phyloP scores from a whole-genome alignment of 2,888 invertebrate genomes.

The Noctua janthina region DNA sequence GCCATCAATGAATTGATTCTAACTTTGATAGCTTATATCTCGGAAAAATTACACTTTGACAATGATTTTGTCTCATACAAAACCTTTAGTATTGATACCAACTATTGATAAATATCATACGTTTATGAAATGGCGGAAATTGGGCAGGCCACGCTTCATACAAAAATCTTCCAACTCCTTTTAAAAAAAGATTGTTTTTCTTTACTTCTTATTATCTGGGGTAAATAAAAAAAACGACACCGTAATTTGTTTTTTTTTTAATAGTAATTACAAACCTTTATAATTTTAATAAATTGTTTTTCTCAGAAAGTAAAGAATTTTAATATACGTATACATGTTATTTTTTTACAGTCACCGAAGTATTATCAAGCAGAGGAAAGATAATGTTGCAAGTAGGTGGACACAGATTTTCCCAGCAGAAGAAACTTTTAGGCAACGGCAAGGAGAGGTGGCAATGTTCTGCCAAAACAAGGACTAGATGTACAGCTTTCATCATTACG shows the following conservation, averaged over 20 bases:
- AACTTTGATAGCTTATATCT: too few relatives aligned
- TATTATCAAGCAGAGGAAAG: slow-evolving; percentile 34
- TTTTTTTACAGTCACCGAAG: slow-evolving; percentile 35
- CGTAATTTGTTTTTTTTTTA: neutral
- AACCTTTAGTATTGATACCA: too few relatives aligned
- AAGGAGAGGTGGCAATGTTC: slow-evolving; percentile 60
- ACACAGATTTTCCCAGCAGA: slow-evolving; percentile 52
- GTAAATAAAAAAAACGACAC: neutral
- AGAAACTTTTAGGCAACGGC: slow-evolving; percentile 19
- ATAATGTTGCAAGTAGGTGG: slow-evolving; percentile 54
- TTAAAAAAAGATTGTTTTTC: too few relatives aligned
- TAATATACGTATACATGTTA: neutral
- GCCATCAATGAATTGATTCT: too few relatives aligned
- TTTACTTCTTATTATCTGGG: neutral
- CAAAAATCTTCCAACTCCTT: too few relatives aligned
- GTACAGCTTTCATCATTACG: slow-evolving; percentile 51
- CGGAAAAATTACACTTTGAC: too few relatives aligned
- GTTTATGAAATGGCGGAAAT: too few relatives aligned
- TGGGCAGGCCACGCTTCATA: too few relatives aligned
- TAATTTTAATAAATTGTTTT: neutral
- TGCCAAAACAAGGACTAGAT: slow-evolving; percentile 43
- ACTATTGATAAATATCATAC: too few relatives aligned
- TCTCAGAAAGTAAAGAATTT: neutral
- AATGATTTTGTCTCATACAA: too few relatives aligned
- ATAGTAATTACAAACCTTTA: neutral